These are phyloP conservation scores for Andrena minutula DNA, from an alignment of 2,888 invertebrate species.

Conservation along the genomic window DNA sequence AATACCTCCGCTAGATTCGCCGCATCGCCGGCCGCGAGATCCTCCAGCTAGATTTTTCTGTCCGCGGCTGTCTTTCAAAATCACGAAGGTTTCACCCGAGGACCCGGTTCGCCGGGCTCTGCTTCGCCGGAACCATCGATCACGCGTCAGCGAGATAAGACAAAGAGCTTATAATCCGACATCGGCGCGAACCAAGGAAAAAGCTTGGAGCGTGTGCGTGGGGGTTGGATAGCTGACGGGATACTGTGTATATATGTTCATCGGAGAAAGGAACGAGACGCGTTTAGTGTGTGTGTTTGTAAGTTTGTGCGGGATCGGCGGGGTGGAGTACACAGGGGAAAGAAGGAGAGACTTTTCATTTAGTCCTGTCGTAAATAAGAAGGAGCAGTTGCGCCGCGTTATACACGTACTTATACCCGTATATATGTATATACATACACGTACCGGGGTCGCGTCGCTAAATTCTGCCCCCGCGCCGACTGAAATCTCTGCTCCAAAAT, in stretches of 20 bases:
- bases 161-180: conserved; percentile 70
- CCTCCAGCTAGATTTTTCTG: conserved; percentile 26
- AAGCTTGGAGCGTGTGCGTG: conserved; percentile 8
- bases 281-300: background rate
- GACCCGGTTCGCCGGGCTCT: conserved; percentile 39
- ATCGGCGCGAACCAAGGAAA: conserved; percentile 42
- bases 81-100: conserved; percentile 35
- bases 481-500: conserved; percentile 61
- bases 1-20: background rate
- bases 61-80: conserved; percentile 38
- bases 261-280: conserved; percentile 9
- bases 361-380: conserved; percentile 70
- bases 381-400: conserved; percentile 44
- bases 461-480: conserved; percentile 54
- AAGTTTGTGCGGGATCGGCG: background rate
- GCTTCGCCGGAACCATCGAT: conserved; percentile 60
- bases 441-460: conserved; percentile 28
- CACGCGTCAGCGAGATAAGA: conserved; percentile 68
- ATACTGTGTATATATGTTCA: background rate
- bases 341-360: conserved; percentile 66
- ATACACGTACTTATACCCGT: background rate
- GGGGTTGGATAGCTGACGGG: background rate
- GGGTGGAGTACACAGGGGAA: conserved; percentile 2
- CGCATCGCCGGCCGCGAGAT: conserved; percentile 4
- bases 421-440: background rate